phyloP scores from a whole-genome alignment of 2,113 vertebrate species.

The Athene cunicularia region DNA sequence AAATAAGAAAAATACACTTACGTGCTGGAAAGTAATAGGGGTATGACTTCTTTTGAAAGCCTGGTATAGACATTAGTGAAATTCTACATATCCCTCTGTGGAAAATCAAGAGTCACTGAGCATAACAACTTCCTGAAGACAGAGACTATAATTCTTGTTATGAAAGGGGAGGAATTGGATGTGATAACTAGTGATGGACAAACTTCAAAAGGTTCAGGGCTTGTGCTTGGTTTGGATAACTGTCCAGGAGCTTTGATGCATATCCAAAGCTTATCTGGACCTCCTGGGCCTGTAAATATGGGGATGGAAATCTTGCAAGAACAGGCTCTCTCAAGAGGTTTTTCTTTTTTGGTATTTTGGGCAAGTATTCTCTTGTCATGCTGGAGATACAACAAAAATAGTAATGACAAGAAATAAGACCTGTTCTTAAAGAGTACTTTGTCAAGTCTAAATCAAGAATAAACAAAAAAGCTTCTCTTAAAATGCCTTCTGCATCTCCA shows the following conservation, averaged over 20 bases:
- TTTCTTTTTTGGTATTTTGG: slow-evolving; percentile 26
- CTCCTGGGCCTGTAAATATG: slow-evolving; percentile 27
- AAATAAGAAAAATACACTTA: background rate
- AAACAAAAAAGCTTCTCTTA: slow-evolving; percentile 14
- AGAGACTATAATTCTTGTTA: background rate
- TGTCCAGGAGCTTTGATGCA: slow-evolving; percentile 7
- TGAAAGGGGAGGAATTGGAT: slow-evolving; percentile 17
- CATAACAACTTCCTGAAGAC: slow-evolving; percentile 10
- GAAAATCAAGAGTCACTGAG: background rate
- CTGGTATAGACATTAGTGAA: slow-evolving; percentile 33
- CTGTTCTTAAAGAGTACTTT: slow-evolving; percentile 36
- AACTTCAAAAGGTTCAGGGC: slow-evolving; percentile 33
- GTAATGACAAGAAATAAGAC: slow-evolving; percentile 41
- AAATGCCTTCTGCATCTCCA: slow-evolving; percentile 4
- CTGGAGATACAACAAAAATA: slow-evolving; percentile 34
- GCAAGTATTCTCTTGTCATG: slow-evolving; percentile 35
- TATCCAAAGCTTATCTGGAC: slow-evolving; percentile 36
- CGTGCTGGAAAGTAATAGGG: background rate
- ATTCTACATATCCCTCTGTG: background rate
- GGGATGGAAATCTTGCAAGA: slow-evolving; percentile 40
- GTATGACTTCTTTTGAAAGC: background rate
- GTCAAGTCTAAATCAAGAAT: slow-evolving; percentile 15
- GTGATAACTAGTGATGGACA: slow-evolving; percentile 30
- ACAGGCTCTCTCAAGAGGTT: background rate
- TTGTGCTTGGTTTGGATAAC: slow-evolving; percentile 26